These are phyloP conservation scores for Anguilla pacifica DNA, from an alignment of 2,797 vertebrate species.

Conservation along the genomic window DNA sequence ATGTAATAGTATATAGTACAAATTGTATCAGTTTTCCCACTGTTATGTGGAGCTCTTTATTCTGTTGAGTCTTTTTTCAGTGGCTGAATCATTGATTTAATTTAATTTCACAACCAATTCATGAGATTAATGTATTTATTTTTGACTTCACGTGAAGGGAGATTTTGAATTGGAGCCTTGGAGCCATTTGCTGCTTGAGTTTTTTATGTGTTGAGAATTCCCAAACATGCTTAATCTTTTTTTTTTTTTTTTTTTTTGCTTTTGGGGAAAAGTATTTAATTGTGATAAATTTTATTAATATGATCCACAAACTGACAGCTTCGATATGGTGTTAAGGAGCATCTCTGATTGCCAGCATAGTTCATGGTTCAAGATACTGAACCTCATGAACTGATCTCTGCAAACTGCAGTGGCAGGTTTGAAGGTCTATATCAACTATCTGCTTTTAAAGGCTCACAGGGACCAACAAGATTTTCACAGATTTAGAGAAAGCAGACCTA, in stretches of 20 bases:
- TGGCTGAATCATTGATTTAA: not conserved
- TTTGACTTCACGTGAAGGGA: not conserved
- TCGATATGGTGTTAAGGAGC: not conserved
- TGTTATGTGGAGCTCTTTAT: not conserved
- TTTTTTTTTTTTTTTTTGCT: not conserved
- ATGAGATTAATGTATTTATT: not conserved
- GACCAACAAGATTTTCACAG: slow-evolving; percentile 70
- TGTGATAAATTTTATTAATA: not conserved
- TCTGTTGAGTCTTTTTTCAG: not conserved
- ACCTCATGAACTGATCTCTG: not conserved
- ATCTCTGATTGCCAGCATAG: not conserved
- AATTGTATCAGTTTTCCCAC: not conserved
- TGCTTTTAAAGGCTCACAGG: slow-evolving; percentile 54
- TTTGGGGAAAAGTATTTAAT: not conserved
- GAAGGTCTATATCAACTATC: not conserved
- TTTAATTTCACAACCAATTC: not conserved
- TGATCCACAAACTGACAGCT: not conserved
- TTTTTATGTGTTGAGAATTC: not conserved
- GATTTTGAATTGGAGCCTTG: not conserved
- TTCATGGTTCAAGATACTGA: not conserved
- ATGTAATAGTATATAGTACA: no score
- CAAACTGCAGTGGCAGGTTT: no score
- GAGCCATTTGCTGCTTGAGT: not conserved
- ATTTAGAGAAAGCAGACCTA: slow-evolving; percentile 70
- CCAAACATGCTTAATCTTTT: not conserved